Evolutionary conservation across 2,113 vertebrate genomes (phyloP), one percentile per base, ranked within the genome.

Genomic region (Epinephelus cyanopodus): DNA sequence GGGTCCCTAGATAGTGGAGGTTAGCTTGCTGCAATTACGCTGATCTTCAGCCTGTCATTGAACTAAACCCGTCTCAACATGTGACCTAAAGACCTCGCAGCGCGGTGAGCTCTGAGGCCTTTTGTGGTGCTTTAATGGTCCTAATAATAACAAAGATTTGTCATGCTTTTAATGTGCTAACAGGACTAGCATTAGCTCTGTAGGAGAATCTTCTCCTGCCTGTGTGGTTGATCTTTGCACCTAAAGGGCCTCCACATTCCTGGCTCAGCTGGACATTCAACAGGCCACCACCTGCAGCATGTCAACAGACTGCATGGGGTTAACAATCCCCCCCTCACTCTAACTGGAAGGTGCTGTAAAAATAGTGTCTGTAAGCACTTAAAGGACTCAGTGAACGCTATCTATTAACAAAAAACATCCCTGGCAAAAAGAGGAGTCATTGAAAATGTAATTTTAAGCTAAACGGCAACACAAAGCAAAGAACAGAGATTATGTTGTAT

Each of bases 201-300:
- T 9, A 42, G 29, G 50, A 74, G 14, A 73, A 47, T 70, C 25
- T 12, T 39, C 42, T 79, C 25, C 39, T 19, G 67, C 39, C 74
- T 72, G 65, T 73, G 75, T 19, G 23, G 50, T 21, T 60, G 79
- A 81, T 70, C 56, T 76, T 63, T 10, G 47, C 61, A 42, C 85
- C 89, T 78, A 71, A 58, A 90, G 68, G 89, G 88, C 74, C 81
- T 87, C 76, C 61, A 45, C 93, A 93, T 94, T 94, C 94, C 90
- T 84, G 85, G 23, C 89, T 90, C 90, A 92, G 92, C 92, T 92
- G 92, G 90, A 94, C 81, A 78, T 81, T 90, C 85, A 87, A 82
- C 93, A 93, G 92, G 86, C 91, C 91, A 50, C 90, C 91, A 88
- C 92, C 90, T 92, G 91, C 82, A 87, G 84, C 88, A 74, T 83